Base-by-base conservation (phyloP, 2,113 vertebrate species). In the Odocoileus hemionus region DNA sequence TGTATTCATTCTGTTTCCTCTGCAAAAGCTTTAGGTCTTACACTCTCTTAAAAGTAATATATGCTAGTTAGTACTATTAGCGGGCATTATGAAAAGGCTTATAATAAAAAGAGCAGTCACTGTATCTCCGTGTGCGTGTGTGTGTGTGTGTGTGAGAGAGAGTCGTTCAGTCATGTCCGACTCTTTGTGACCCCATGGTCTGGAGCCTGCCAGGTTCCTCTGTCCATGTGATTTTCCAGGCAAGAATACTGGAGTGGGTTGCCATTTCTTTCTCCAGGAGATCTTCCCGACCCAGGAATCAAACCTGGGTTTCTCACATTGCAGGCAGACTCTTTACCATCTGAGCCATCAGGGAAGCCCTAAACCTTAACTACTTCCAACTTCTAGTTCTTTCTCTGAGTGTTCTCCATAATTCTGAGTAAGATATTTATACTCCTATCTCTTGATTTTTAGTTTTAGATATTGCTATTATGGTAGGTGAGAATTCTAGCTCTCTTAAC, bases 401-500 rank as follows among this genome's bases (percentile, higher is more conserved):
- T 88, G 61, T 47, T 45, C 60, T 57, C 11, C 36, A 23, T 36
- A 87, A 74, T 96, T 82, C 30, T 93, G 50, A 82, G 5, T 74
- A 94, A 92, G n/a, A 76, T 76, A n/a, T 70, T 97, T 60, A 94
- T 54, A 50, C 10, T 52, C 12, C 13, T 43, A 82, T 91, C 43
- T 78, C 61, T 76, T 76, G 8, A 50, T 54, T 87, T 80, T 89
- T 70, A 60, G 67, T 82, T 88, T 96, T 78, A 85, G 33, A 94
- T 70, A 70, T 17, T 89, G 17, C 14, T 78, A 12, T 84, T 84
- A 89, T 5, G 21, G 28, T 30, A 84, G 39, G 58, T 70, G 23
- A 96, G 61, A 91, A 96, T 84, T 93, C 86, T 39, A 86, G n/a
- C 17, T 90, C n/a, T 86, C 79, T 83, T 74, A 74, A 86, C 16